Conservation (phyloP, 2,888 invertebrate genomes). For the Ennomos erosarius region DNA sequence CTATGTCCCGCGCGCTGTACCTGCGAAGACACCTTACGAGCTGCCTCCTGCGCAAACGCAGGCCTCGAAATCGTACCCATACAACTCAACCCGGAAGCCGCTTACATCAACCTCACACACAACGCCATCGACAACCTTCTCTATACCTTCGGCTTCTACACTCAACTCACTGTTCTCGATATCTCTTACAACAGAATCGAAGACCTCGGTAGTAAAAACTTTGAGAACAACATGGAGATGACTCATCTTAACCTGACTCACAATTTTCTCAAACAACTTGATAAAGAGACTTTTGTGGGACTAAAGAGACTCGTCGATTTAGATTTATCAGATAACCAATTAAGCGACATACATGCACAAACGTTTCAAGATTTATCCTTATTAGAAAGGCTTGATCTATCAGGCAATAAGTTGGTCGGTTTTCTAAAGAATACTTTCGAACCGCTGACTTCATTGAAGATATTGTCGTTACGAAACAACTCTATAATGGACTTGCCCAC, state of each 20-base stretch:
- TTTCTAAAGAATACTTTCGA: conserved; percentile 90
- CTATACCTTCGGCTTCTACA: conserved; percentile 92
- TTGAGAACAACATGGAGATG: conserved; percentile 91
- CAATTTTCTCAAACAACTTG: conserved; percentile 89
- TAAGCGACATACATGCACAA: conserved; percentile 89
- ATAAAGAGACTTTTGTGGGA: conserved; percentile 91
- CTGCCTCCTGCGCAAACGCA: conserved; percentile 91
- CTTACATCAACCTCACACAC: conserved; percentile 92
- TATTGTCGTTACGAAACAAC: conserved; percentile 91
- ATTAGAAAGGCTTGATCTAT: conserved; percentile 90
- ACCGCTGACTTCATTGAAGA: conserved; percentile 88
- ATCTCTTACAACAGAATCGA: conserved; percentile 92
- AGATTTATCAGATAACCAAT: conserved; percentile 91
- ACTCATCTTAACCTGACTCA: conserved; percentile 90
- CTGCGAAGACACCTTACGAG: conserved; percentile 91
- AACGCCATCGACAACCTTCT: conserved; percentile 93
- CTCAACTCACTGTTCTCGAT: conserved; percentile 91
- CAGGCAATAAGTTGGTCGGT: conserved; percentile 90
- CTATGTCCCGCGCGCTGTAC: conserved; percentile 93
- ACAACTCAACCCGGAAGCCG: conserved; percentile 94
- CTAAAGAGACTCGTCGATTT: conserved; percentile 87
- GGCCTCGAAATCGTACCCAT: conserved; percentile 94
- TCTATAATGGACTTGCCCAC: conserved; percentile 91
- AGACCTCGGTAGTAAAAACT: conserved; percentile 92
- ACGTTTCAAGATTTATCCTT: conserved; percentile 92